Conservation (phyloP, 2,797 vertebrate genomes). For the Cryptoblepharus egeriae region DNA sequence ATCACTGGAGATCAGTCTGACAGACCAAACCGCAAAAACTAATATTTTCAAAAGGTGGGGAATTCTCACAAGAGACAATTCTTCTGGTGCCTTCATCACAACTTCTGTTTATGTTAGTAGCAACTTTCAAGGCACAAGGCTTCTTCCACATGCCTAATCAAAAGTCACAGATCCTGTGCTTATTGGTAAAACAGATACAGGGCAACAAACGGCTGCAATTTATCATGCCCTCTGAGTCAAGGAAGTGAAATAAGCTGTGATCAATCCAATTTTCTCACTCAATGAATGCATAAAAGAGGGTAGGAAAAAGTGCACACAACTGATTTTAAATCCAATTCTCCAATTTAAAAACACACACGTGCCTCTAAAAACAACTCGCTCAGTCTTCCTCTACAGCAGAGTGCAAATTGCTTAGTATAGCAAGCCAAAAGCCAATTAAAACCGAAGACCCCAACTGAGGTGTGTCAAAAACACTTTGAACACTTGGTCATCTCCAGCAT, state of each 20-base stretch:
- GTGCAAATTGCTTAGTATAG: conserved; percentile 72
- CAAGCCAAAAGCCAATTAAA: conserved; percentile 65
- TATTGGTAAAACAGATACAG: conserved; percentile 45
- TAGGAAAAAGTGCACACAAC: conserved; percentile 74
- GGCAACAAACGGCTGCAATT: conserved; percentile 49
- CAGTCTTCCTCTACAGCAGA: conserved; percentile 70
- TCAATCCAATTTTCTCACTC: conserved; percentile 67
- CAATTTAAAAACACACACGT: conserved; percentile 63
- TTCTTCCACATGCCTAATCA: conserved; percentile 45
- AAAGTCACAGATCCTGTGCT: conserved; percentile 69
- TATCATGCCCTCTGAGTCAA: conserved; percentile 48
- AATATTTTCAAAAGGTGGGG: conserved; percentile 56
- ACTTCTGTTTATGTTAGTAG: conserved; percentile 28
- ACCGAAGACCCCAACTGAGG: conserved; percentile 56
- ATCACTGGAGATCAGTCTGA: conserved; percentile 49
- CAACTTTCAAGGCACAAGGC: conserved; percentile 50
- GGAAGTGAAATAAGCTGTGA: conserved; percentile 66
- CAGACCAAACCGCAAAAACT: conserved; percentile 45
- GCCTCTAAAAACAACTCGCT: conserved; percentile 67
- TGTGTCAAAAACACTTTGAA: conserved; percentile 57
- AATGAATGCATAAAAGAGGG: conserved; percentile 74
- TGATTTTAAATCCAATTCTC: conserved; percentile 69
- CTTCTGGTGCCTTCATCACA: conserved; percentile 63
- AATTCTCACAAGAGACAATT: conserved; percentile 57
- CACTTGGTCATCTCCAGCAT: conserved; percentile 68